phyloP scores from a whole-genome alignment of 1,140 invertebrate species.

The Palaemon carinicauda region DNA sequence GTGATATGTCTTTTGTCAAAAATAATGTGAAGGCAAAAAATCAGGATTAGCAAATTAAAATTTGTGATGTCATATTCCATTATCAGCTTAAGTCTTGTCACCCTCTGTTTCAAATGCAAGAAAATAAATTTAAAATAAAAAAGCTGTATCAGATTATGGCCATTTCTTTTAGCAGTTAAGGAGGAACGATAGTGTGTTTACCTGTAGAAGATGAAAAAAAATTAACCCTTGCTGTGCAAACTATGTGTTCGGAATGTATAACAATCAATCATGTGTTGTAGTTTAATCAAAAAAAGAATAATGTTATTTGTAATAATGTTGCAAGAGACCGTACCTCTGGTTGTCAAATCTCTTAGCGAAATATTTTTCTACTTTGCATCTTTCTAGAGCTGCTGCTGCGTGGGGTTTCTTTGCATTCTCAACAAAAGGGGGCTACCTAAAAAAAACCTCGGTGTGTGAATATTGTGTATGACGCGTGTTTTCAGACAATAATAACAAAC shows the following conservation, averaged over 20 bases:
- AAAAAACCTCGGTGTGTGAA: too few species aligned
- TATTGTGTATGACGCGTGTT: too few species aligned
- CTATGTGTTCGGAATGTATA: slow-evolving; percentile 48
- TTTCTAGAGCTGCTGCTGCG: slow-evolving; percentile 46
- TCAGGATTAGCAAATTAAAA: too few species aligned
- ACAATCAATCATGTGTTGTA: slow-evolving; percentile 52
- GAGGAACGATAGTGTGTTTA: slow-evolving; percentile 1
- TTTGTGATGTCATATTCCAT: too few species aligned
- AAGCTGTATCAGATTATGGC: neutral
- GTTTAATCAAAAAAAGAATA: slow-evolving; percentile 41
- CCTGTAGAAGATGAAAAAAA: neutral
- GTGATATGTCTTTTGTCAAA: too few species aligned
- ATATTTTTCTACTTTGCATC: slow-evolving; percentile 57
- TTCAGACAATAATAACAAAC: too few species aligned
- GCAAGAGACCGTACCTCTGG: slow-evolving; percentile 48
- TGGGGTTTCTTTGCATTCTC: too few species aligned
- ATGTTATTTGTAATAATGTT: slow-evolving; percentile 57
- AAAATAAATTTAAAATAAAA: neutral
- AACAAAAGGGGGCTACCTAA: too few species aligned
- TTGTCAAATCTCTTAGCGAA: slow-evolving; percentile 52
- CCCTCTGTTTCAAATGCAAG: neutral
- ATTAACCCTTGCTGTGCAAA: slow-evolving; percentile 45
- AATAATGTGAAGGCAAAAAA: too few species aligned
- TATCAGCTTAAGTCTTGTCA: neutral
- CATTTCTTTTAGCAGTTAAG: neutral